Evolutionary conservation across 2,888 invertebrate genomes (phyloP), one percentile per base, ranked within the genome.

Genomic region (Eupithecia pulchellata): DNA sequence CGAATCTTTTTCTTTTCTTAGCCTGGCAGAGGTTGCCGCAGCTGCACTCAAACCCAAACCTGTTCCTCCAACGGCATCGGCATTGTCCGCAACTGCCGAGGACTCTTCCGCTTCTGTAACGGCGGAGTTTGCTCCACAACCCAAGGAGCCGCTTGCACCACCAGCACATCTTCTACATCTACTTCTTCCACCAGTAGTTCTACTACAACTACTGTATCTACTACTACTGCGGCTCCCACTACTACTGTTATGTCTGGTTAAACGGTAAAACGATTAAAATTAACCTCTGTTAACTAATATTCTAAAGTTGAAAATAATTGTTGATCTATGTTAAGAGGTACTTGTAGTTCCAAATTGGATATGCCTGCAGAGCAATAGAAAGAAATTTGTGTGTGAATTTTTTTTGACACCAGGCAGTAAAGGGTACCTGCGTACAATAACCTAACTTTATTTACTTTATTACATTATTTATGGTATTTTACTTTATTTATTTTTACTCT

Each of bases 81-180:
- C 17, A 64, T 83, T 0, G 52, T 83, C 6, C 82, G 76, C 36
- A 78, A 64, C 8, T 91, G 91, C 77, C 77, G 75, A 4, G 84
- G 85, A 3, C 32, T 86, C 5, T 75, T 79, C 39, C 83, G 78
- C 0, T 86, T 83, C 82, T 91, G 91, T 78, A 85, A 84, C 70
- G 81, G 81, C 64, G 92, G 93, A 0, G 69, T 78, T 17, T 93
- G 93, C 80, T 90, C 92, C 0, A 69, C 72, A 13, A 67, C 36
- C 64, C 84, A 77, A n/a, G 85, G 86, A 0, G 30, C 85, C 2
- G 75, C 80, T 14, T 91, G 92, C 79, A 13, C 42, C 75, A 30
- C 58, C 0, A 52, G 25, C 20, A 60, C 78, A 0, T 73, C 73
- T 6, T 63, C 72, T 25, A 74, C 77, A 58, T 57, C 76, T 55